phyloP scores from a whole-genome alignment of 2,797 vertebrate species.

The Scleropages formosus region DNA sequence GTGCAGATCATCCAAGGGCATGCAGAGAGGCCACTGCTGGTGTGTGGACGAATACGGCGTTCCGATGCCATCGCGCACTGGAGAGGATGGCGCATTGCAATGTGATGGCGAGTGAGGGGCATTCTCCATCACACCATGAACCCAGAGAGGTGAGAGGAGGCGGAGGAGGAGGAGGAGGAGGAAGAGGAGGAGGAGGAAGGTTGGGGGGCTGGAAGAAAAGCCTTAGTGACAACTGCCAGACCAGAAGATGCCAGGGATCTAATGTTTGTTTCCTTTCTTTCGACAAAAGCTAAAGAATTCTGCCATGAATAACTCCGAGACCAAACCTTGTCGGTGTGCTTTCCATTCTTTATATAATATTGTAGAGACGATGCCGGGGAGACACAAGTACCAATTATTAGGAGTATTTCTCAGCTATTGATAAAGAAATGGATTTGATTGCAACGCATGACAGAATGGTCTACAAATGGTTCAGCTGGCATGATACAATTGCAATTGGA shows the following conservation, averaged over 20 bases:
- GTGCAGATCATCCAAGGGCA: constrained; percentile 86
- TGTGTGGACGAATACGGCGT: constrained; percentile 82
- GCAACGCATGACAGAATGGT: too few species aligned
- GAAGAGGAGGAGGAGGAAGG: constrained; percentile 40
- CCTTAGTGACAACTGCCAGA: constrained; percentile 66
- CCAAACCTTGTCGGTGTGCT: too few species aligned
- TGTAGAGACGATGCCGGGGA: too few species aligned
- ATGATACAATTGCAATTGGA: too few species aligned
- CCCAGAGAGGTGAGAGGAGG: constrained; percentile 50
- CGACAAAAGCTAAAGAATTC: neutral
- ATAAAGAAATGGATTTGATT: too few species aligned
- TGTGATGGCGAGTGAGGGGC: constrained; percentile 73
- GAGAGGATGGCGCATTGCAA: constrained; percentile 65
- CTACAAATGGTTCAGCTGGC: too few species aligned
- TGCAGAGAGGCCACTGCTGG: constrained; percentile 86
- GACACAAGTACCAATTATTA: too few species aligned
- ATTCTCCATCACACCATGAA: constrained; percentile 52
- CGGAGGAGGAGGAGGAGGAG: constrained; percentile 43
- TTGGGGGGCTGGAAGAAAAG: constrained; percentile 45
- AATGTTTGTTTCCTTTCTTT: constrained; percentile 31
- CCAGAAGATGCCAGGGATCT: constrained; percentile 67
- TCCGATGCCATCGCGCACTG: constrained; percentile 57
- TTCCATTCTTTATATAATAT: too few species aligned
- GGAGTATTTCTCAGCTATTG: too few species aligned
- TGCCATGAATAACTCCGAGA: neutral